Conservation (phyloP, 1,140 invertebrate genomes). For the Brachionus paranguensis region DNA sequence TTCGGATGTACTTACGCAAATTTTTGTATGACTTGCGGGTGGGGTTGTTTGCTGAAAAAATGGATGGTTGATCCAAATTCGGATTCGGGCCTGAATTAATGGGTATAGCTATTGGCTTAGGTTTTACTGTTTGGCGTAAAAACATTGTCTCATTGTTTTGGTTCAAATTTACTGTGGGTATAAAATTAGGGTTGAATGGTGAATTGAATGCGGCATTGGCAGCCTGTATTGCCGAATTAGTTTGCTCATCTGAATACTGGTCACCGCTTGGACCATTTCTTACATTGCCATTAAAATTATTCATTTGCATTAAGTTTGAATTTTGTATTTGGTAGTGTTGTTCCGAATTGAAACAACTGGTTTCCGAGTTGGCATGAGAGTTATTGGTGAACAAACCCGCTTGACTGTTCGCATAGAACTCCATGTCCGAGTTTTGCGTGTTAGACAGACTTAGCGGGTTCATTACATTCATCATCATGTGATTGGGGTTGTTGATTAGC, state of each 20-base stretch:
- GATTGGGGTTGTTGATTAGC: constrained; percentile 23
- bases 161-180: constrained; percentile 42
- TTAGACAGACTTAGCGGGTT: neutral
- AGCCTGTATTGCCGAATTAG: constrained; percentile 39
- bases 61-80: neutral
- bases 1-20: neutral
- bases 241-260: neutral
- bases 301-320: neutral
- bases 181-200: constrained; percentile 44
- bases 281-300: neutral
- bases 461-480: constrained; percentile 40
- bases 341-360: neutral
- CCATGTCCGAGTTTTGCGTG: neutral
- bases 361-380: constrained; percentile 2
- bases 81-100: constrained; percentile 47
- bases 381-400: neutral
- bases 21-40: constrained; percentile 32
- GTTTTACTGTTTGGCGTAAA: constrained; percentile 47
- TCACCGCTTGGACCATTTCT: neutral
- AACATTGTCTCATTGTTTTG: constrained; percentile 42
- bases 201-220: constrained; percentile 44
- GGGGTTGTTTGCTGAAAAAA: neutral
- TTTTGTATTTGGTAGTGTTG: neutral
- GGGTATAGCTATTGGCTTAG: constrained; percentile 56
- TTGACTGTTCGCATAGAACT: constrained; percentile 9